phyloP scores from a whole-genome alignment of 2,797 vertebrate genomes.

The Carcharodon carcharias region DNA sequence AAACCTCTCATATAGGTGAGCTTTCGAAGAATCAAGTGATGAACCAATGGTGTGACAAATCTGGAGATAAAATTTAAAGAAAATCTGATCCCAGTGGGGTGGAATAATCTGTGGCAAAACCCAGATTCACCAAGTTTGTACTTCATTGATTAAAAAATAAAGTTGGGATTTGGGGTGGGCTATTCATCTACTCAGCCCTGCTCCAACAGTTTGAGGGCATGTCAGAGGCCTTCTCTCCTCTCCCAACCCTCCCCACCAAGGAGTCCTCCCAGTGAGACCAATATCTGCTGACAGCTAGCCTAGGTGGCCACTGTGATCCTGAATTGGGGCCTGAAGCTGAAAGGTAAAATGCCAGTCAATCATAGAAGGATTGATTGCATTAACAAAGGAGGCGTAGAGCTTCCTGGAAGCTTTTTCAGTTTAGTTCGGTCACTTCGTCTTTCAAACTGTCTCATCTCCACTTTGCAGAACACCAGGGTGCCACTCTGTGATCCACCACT shows the following conservation, averaged over 20 bases:
- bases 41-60: not conserved
- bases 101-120: not conserved
- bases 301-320: not conserved
- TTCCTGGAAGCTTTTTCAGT: not conserved
- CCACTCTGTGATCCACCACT: not conserved
- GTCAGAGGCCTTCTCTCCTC: not conserved
- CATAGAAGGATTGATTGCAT: not conserved
- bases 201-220: not conserved
- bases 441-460: not conserved
- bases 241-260: too few relatives aligned
- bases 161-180: not conserved
- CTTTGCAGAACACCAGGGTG: not conserved
- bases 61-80: not conserved
- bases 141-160: not conserved
- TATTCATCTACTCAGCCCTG: not conserved
- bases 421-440: not conserved
- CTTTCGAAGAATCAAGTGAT: not conserved
- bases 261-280: not conserved
- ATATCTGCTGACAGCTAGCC: not conserved
- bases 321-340: not conserved
- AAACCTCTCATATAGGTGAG: not conserved
- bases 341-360: not conserved
- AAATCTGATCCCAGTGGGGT: too few relatives aligned
- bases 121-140: not conserved
- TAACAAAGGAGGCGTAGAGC: not conserved